phyloP scores from a whole-genome alignment of 2,113 vertebrate genomes.

The Mobula birostris region DNA sequence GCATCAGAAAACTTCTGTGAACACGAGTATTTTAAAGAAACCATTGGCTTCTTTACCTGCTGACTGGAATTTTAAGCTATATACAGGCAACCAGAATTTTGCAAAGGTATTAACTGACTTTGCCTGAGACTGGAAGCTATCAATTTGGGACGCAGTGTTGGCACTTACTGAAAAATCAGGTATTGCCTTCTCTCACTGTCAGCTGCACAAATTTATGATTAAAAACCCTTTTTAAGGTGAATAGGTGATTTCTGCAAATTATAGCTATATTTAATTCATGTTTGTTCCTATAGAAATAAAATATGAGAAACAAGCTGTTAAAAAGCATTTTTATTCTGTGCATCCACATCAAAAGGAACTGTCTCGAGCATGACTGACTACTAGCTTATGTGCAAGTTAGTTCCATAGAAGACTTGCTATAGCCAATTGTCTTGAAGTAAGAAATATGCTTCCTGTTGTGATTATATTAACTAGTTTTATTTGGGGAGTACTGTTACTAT shows the following conservation, averaged over 20 bases:
- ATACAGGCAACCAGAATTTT: not conserved
- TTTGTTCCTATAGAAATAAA: not conserved
- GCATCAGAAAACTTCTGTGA: not conserved
- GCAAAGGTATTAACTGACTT: not conserved
- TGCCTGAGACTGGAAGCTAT: not conserved
- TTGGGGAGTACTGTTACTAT: not conserved
- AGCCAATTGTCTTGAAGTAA: not conserved
- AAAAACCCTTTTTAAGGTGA: not conserved
- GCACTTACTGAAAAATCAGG: not conserved
- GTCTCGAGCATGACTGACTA: not conserved
- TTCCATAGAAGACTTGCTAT: not conserved
- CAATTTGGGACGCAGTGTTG: not conserved
- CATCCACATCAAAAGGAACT: not conserved
- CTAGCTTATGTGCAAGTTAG: not conserved
- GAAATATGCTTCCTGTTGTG: not conserved
- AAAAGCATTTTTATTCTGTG: not conserved
- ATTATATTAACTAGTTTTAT: conserved; percentile 15
- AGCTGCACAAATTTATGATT: not conserved
- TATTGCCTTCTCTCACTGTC: not conserved
- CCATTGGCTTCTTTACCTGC: not conserved
- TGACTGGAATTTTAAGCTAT: not conserved
- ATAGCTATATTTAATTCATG: conserved; percentile 12
- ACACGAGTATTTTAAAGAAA: not conserved
- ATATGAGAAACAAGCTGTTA: not conserved
- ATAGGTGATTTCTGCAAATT: not conserved